Conservation (phyloP, 1,140 invertebrate species). For the Drosophila setifemur region DNA sequence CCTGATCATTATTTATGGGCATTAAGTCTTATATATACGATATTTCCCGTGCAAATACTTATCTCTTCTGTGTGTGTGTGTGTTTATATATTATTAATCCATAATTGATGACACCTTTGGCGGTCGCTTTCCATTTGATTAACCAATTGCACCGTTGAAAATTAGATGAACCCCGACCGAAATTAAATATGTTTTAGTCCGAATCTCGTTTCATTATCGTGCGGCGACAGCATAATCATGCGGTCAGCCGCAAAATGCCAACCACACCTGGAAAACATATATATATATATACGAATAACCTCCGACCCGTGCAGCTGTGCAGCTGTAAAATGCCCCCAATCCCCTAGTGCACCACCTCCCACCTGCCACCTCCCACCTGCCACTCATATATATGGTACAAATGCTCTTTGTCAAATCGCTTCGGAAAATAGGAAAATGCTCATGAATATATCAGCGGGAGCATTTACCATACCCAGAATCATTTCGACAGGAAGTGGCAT, state of each 20-base stretch:
- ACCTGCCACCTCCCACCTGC: not conserved
- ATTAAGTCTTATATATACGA: too few species aligned
- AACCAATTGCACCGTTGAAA: conserved; percentile 35
- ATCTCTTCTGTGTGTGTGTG: too few species aligned
- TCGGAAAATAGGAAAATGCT: conserved; percentile 15
- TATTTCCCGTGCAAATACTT: not conserved
- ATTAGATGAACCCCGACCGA: conserved; percentile 23
- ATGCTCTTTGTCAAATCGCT: conserved; percentile 15
- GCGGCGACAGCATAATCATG: conserved; percentile 47
- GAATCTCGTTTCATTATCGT: conserved; percentile 52
- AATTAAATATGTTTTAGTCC: conserved; percentile 47
- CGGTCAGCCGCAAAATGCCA: conserved; percentile 46
- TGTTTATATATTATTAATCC: conserved; percentile 3
- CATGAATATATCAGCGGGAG: conserved; percentile 37
- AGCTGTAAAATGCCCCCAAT: too few species aligned
- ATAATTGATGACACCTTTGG: conserved; percentile 25
- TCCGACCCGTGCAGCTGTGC: too few species aligned
- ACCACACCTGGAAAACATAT: too few species aligned
- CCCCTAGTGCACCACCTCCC: not conserved
- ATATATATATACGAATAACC: too few species aligned
- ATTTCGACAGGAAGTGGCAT: conserved; percentile 34
- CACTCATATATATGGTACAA: not conserved
- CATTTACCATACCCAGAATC: conserved; percentile 24
- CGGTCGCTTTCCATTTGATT: conserved; percentile 26
- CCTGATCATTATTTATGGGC: too few species aligned